phyloP scores from a whole-genome alignment of 1,140 invertebrate genomes.

The Trinorchestia longiramus region DNA sequence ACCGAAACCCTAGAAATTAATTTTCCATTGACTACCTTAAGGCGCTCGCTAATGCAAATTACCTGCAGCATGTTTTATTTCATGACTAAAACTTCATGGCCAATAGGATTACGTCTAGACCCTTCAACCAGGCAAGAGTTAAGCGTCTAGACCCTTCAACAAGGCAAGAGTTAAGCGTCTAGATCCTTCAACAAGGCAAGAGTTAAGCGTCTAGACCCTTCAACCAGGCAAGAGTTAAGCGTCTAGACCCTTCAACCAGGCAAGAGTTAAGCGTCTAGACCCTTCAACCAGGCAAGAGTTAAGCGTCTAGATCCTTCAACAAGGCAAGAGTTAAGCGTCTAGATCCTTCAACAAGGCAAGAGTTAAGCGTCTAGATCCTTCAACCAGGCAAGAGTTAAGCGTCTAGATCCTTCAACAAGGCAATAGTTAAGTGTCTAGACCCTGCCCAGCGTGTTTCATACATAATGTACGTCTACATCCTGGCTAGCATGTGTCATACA shows the following conservation, averaged over 20 bases:
- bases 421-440: neutral
- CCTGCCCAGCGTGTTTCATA: neutral
- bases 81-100: neutral
- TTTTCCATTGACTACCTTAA: neutral
- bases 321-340: no score
- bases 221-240: neutral
- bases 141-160: neutral
- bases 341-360: no score
- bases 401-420: neutral
- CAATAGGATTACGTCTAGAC: neutral
- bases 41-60: no score
- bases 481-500: neutral
- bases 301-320: no score
- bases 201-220: neutral
- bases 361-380: no score
- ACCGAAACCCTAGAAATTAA: neutral
- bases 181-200: neutral
- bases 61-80: neutral
- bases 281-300: neutral
- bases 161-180: neutral
- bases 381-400: no score
- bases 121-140: neutral
- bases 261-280: neutral
- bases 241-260: neutral
- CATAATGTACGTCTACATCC: neutral